phyloP scores from a whole-genome alignment of 2,113 vertebrate species.

The Scopus umbretta region DNA sequence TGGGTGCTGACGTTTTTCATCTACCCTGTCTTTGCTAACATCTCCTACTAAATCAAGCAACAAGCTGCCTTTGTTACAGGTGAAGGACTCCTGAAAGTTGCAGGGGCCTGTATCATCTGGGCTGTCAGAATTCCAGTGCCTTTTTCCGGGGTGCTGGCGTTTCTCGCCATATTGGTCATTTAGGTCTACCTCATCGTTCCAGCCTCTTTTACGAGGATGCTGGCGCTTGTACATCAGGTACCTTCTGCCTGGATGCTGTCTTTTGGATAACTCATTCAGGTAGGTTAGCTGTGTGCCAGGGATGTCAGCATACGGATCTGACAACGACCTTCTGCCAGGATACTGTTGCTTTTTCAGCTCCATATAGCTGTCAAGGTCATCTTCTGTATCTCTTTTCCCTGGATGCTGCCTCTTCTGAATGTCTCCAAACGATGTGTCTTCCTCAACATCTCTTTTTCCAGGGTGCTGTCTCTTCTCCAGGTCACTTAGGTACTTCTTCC shows the following conservation, averaged over 20 bases:
- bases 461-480: slow-evolving; percentile 84
- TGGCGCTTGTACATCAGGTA: slow-evolving; percentile 72
- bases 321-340: slow-evolving; percentile 73
- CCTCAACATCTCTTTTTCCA: slow-evolving; percentile 74
- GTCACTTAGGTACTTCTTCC: slow-evolving; percentile 70
- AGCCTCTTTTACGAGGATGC: slow-evolving; percentile 73
- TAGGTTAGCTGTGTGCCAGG: slow-evolving; percentile 39
- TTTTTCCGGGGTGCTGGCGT: slow-evolving; percentile 85
- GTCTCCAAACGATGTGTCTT: not conserved
- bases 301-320: slow-evolving; percentile 58
- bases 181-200: slow-evolving; percentile 57
- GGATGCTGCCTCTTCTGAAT: slow-evolving; percentile 72
- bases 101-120: slow-evolving; percentile 73
- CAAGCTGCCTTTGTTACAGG: slow-evolving; percentile 75
- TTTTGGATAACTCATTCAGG: slow-evolving; percentile 73
- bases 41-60: slow-evolving; percentile 80
- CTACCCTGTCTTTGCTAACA: slow-evolving; percentile 65
- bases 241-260: slow-evolving; percentile 85
- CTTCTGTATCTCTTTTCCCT: slow-evolving; percentile 75
- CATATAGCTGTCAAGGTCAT: not conserved
- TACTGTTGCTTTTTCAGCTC: slow-evolving; percentile 78
- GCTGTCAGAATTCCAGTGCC: slow-evolving; percentile 67
- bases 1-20: slow-evolving; percentile 87
- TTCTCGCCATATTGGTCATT: slow-evolving; percentile 71
- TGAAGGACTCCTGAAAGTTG: slow-evolving; percentile 63